These are phyloP conservation scores for Drosophila arawakana DNA, from an alignment of 1,140 invertebrate genomes.

Conservation along the genomic window DNA sequence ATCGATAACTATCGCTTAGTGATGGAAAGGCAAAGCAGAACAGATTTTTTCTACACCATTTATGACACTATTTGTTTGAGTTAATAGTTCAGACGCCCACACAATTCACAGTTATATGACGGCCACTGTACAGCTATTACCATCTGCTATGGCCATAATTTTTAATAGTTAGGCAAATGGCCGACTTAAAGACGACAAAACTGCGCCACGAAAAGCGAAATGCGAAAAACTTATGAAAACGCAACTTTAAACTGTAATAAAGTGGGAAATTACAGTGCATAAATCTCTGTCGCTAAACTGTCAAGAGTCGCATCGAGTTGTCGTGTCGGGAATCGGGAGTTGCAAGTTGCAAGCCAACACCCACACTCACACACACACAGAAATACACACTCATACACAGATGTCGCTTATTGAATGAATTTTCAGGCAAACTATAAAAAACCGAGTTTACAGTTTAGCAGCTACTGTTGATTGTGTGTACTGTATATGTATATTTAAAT, in stretches of 20 bases:
- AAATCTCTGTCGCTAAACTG: conserved; percentile 77
- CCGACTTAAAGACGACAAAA: conserved; percentile 57
- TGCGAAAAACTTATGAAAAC: conserved; percentile 72
- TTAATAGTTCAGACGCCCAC: conserved; percentile 19
- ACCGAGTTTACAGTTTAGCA: conserved; percentile 70
- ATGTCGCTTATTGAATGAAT: conserved; percentile 65
- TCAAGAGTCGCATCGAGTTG: conserved; percentile 50
- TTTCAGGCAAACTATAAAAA: conserved; percentile 47
- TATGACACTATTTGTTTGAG: neutral
- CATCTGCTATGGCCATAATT: conserved; percentile 9
- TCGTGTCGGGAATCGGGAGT: conserved; percentile 1
- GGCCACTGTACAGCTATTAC: conserved; percentile 10
- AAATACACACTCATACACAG: conserved; percentile 26
- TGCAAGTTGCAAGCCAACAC: conserved; percentile 59
- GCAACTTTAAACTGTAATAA: conserved; percentile 82
- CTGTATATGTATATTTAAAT: conserved; percentile 46
- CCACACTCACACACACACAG: conserved; percentile 53
- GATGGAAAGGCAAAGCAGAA: neutral
- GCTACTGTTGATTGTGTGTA: conserved; percentile 56
- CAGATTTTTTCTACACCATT: neutral
- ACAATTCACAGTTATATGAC: conserved; percentile 9
- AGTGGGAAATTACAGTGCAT: conserved; percentile 81
- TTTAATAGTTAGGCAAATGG: conserved; percentile 58
- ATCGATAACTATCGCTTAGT: neutral
- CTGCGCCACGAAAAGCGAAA: conserved; percentile 18